Conservation (phyloP, 2,113 vertebrate species). For the Cynoglossus semilaevis region DNA sequence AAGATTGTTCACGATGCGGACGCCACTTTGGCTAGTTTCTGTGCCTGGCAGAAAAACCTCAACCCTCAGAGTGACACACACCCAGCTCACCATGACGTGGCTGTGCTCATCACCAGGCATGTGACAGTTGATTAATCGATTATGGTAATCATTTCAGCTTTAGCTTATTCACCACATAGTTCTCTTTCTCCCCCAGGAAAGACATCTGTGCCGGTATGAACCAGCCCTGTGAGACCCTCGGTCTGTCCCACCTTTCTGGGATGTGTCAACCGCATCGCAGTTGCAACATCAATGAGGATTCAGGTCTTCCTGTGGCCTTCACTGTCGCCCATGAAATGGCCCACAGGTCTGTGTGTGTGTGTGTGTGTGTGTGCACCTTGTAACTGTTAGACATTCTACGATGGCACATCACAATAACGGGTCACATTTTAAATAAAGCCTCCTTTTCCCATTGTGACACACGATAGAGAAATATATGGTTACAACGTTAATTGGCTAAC, state of each 20-base stretch:
- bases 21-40: conserved; percentile 92
- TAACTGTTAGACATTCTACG: not conserved
- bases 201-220: conserved; percentile 95
- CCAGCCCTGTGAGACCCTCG: conserved; percentile 92
- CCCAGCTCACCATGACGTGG: conserved; percentile 93
- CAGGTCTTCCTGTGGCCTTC: conserved; percentile 92
- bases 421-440: conserved; percentile 13
- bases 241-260: conserved; percentile 95
- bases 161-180: not conserved
- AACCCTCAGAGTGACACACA: conserved; percentile 94
- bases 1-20: conserved; percentile 96
- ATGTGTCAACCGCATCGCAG: conserved; percentile 96
- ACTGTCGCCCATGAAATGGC: conserved; percentile 96
- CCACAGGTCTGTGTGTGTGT: conserved; percentile 83
- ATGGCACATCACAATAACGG: conserved; percentile 3
- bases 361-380: conserved; percentile 5
- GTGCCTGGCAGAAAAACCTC: conserved; percentile 96
- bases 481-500: conserved; percentile 4
- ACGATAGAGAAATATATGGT: conserved; percentile 7
- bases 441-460: not conserved
- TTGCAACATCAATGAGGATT: conserved; percentile 98
- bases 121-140: conserved; percentile 4
- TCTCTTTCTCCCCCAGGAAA: conserved; percentile 77
- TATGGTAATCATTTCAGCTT: too few relatives aligned
- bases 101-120: conserved; percentile 90